A percentile compares a stretch with the other conserved stretches of the same genome.
Evolutionary conservation across 2,113 vertebrate species (phyloP).

Genomic region (Actinemys pallida): DNA sequence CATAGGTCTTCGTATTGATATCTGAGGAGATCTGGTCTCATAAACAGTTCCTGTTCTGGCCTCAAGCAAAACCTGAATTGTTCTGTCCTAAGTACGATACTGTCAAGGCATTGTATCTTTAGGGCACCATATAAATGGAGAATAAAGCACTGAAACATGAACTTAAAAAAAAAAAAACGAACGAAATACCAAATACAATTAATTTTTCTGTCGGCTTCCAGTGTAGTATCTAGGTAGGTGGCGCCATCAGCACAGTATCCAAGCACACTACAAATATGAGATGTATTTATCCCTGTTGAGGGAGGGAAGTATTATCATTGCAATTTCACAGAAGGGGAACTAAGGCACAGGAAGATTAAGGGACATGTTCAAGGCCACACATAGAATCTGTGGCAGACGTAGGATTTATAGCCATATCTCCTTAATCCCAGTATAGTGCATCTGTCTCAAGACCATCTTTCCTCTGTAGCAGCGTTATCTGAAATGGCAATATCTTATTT

Average conservation of each 20-base stretch:
- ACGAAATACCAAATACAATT: background rate
- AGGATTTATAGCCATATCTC: slow-evolving; percentile 40
- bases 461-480: background rate
- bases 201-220: background rate
- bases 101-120: background rate
- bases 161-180: background rate
- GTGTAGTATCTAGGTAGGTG: background rate
- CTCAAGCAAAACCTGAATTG: background rate
- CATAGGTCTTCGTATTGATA: background rate
- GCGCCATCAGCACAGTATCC: background rate
- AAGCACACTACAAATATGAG: background rate
- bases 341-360: background rate
- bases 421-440: background rate
- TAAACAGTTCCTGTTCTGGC: background rate
- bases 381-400: slow-evolving; percentile 39
- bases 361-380: background rate
- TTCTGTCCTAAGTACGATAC: background rate
- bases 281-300: background rate
- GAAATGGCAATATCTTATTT: background rate
- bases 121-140: background rate
- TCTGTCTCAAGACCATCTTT: background rate
- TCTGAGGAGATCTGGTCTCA: background rate
- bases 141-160: background rate
- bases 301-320: background rate
- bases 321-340: background rate